Base-by-base conservation (phyloP, 2,797 vertebrate species). In the Syngnathus acus region DNA sequence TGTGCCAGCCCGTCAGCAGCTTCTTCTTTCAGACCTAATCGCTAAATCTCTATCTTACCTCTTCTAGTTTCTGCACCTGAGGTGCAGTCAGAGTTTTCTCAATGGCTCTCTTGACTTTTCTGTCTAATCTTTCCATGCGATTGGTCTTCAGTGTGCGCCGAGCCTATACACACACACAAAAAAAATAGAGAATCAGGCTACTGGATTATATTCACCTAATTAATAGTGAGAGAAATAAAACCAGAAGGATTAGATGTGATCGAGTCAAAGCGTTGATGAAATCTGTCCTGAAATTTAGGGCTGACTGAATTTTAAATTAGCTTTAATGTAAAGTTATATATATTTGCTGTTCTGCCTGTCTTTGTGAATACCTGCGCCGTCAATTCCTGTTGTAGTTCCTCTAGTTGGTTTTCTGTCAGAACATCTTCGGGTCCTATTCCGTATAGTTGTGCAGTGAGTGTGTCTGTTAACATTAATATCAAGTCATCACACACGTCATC, bases 21-120 rank as follows among this genome's bases (percentile, higher is more conserved):
- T 50, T 21, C 11, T 23, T 50, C 39, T 48, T 17, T 21, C 39
- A 65, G 43, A 67, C 2, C 19, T 14, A 16, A 16, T 2, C 23
- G 32, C 23, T 61, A 42, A 67, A 64, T 58, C 14, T 42, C 19
- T 5, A 43, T 68, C 75, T 86, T 77, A 92, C 91, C 84, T 89
- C 87, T 40, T 84, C 80, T 11, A 92, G 78, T 66, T 69, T 83
- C 62, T 80, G 66, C 26, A 92, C 78, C 76, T 88, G 87, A 8
- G 91, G 91, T 21, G 89, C 90, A 11, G 76, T 80, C 21, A 93
- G 88, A 7, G 92, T 93, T 83, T 90, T 91, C 62, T 91, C 87
- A 16, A 93, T 90, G 43, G 89, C 90, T 43, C 74, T 69, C 67
- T 80, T 89, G 13, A 90, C 86, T 61, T 80, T 83, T 10, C 75